Percentiles rank a stretch among this genome's conserved stretches.
phyloP scores from a whole-genome alignment of 2,888 invertebrate genomes.

The Andrena bicolor region DNA sequence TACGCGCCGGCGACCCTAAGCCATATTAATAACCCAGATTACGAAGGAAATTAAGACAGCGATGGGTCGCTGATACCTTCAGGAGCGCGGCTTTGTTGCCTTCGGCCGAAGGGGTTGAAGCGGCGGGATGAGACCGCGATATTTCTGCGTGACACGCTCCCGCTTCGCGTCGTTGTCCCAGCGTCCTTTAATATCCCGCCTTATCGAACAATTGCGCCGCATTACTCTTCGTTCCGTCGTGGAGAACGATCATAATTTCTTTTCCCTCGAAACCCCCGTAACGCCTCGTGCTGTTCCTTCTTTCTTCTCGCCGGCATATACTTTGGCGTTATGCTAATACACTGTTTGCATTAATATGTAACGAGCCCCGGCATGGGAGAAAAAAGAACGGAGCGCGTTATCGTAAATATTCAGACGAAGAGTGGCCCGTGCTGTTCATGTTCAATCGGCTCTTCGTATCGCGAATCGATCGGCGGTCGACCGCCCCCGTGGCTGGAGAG shows the following conservation, averaged over 20 bases:
- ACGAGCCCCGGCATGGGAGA: constrained; percentile 20
- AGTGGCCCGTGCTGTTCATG: constrained; percentile 32
- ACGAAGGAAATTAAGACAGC: constrained; percentile 79
- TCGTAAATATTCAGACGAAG: constrained; percentile 46
- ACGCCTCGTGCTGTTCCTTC: background rate
- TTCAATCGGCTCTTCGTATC: constrained; percentile 52
- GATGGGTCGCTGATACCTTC: constrained; percentile 69
- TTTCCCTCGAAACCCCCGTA: background rate
- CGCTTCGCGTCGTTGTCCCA: constrained; percentile 13
- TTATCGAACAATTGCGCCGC: constrained; percentile 57
- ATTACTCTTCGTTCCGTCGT: constrained; percentile 34
- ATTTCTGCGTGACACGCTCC: constrained; percentile 64
- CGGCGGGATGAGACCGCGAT: constrained; percentile 70
- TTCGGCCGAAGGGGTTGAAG: constrained; percentile 63
- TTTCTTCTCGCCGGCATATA: constrained; percentile 30
- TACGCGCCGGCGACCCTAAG: constrained; percentile 76
- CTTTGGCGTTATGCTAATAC: constrained; percentile 50
- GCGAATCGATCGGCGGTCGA: constrained; percentile 65
- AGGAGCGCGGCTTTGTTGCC: constrained; percentile 62
- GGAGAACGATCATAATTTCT: constrained; percentile 18
- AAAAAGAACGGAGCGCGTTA: constrained; percentile 28
- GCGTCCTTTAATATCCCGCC: constrained; percentile 35
- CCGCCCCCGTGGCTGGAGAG: constrained; percentile 42
- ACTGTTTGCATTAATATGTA: constrained; percentile 52
- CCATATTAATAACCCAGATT: constrained; percentile 83